phyloP scores from a whole-genome alignment of 2,113 vertebrate genomes.

The Andinoacara biseriatus region DNA sequence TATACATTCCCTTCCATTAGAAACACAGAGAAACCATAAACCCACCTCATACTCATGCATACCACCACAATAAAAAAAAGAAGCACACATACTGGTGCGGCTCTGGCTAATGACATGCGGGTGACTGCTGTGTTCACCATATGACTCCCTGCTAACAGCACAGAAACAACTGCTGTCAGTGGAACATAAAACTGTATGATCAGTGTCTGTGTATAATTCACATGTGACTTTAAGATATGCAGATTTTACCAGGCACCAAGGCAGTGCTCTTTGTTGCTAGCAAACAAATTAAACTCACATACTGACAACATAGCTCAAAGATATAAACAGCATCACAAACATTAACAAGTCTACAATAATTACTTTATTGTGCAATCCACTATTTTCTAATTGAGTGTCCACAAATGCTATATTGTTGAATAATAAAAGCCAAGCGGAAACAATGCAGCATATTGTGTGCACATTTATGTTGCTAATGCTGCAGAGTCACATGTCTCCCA shows the following conservation, averaged over 20 bases:
- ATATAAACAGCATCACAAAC: neutral
- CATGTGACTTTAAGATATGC: neutral
- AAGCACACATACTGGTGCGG: conserved; percentile 24
- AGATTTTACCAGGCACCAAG: neutral
- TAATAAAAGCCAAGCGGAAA: neutral
- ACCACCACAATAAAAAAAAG: conserved; percentile 1
- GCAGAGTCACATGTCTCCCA: conserved; percentile 32
- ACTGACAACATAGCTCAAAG: neutral
- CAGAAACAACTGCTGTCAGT: neutral
- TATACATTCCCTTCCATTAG: conserved; percentile 54
- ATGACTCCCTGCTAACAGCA: conserved; percentile 57
- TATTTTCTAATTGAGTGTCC: neutral
- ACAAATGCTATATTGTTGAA: neutral
- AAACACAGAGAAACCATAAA: conserved; percentile 42
- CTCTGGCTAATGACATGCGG: conserved; percentile 69
- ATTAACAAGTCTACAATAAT: neutral
- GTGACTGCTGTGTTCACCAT: conserved; percentile 67
- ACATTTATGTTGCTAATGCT: conserved; percentile 15
- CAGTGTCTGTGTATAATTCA: neutral
- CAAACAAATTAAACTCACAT: neutral
- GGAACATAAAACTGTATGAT: neutral
- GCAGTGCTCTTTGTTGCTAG: neutral
- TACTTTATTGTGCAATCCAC: neutral
- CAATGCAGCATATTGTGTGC: neutral
- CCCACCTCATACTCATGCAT: conserved; percentile 1